Base-by-base conservation (phyloP, 2,888 invertebrate genomes). In the Diarsia brunnea region DNA sequence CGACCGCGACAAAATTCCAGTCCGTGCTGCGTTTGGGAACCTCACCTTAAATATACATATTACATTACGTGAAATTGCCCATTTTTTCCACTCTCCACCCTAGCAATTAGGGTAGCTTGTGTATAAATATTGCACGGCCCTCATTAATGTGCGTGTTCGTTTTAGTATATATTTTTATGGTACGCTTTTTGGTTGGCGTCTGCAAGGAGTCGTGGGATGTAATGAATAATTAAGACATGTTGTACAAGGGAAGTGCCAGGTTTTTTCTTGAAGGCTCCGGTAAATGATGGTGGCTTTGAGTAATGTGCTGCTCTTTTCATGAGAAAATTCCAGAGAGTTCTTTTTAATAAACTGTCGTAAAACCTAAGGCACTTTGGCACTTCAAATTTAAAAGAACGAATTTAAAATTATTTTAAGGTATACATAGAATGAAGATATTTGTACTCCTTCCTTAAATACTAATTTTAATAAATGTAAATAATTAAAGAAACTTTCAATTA, bases 1-100 rank as follows among this genome's bases (percentile, higher is more conserved):
- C 93, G 90, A 91, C 93, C 94, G 94, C 95, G 96, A 96, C 96
- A 95, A 94, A 95, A 92, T 94, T 94, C 91, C 95, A 75, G 82
- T 82, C 83, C 75, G 81, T 58, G 89, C 92, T 92, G 93, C 90
- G 91, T 94, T 95, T 92, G 91, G 94, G 93, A 94, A 94, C 93
- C 93, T 94, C 93, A 94, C 95, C 95, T 95, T 96, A 96, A 96
- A 96, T 96, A 96, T 96, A 96, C 96, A 96, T 96, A 96, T 96
- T 96, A 96, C 95, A 96, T 96, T 96, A 96, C 96, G 96, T 95
- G 95, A 95, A 96, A 97, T 96, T 96, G 96, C 95, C 96, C 96
- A 96, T 96, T 97, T 96, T 96, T 96, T 96, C 95, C 96, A 96
- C 96, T 96, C 96, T 96, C 96, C 96, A 95, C 96, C 96, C 96